A percentile compares a stretch with the other conserved stretches of the same genome.
These are phyloP conservation scores for Marisa cornuarietis DNA, from an alignment of 1,140 invertebrate species.

Conservation along the genomic window DNA sequence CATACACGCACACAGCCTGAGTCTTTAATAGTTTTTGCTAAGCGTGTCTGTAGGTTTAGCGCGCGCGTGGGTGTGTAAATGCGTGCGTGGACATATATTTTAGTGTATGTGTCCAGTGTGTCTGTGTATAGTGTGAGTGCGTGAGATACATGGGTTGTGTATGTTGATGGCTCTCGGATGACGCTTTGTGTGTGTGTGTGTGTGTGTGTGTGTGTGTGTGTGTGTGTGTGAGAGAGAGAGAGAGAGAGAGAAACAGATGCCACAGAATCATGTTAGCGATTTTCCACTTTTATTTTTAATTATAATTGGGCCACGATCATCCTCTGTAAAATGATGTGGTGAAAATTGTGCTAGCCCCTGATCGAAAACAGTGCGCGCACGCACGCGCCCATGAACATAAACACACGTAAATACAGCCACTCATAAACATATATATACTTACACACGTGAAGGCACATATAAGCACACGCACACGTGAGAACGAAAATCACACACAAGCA, in stretches of 20 bases:
- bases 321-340: neutral
- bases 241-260: neutral
- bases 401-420: neutral
- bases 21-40: neutral
- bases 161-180: neutral
- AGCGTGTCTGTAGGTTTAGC: neutral
- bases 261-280: neutral
- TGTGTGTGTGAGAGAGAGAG: slow-evolving; percentile 9
- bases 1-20: neutral
- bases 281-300: neutral
- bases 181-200: neutral
- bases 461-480: too few species aligned
- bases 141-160: neutral
- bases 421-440: too few species aligned
- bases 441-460: neutral
- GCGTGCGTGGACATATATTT: neutral
- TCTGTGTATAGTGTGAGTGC: neutral
- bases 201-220: slow-evolving; percentile 8
- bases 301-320: neutral
- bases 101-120: slow-evolving; percentile 2
- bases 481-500: neutral
- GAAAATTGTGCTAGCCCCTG: neutral
- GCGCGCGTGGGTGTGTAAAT: neutral
- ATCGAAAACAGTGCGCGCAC: too few species aligned
- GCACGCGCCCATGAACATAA: neutral